These are phyloP conservation scores for Nematolebias whitei DNA, from an alignment of 2,113 vertebrate genomes.

Conservation along the genomic window DNA sequence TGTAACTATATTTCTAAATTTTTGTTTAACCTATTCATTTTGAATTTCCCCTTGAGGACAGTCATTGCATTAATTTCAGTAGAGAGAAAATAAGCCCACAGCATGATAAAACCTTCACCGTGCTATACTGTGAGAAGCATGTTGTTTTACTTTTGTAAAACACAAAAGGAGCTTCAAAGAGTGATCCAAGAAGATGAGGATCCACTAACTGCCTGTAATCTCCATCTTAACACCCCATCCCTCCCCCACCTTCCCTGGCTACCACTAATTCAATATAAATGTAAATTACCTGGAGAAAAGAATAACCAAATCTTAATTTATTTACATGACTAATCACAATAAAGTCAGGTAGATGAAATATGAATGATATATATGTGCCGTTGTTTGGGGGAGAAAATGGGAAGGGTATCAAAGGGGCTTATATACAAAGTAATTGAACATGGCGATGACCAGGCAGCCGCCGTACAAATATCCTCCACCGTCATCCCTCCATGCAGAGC, in stretches of 20 bases:
- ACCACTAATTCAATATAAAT: slow-evolving; percentile 86
- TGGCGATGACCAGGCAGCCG: too few species aligned
- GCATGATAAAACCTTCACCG: not conserved
- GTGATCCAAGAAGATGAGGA: too few species aligned
- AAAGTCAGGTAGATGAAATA: slow-evolving; percentile 72
- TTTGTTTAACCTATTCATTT: not conserved
- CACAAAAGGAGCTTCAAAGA: too few species aligned
- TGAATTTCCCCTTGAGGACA: too few species aligned
- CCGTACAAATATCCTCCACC: too few species aligned
- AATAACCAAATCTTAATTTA: slow-evolving; percentile 83
- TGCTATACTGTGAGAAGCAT: not conserved
- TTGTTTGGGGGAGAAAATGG: slow-evolving; percentile 7
- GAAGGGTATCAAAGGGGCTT: slow-evolving; percentile 46
- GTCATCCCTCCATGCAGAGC: too few species aligned
- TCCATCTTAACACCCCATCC: slow-evolving; percentile 66
- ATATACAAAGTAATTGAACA: too few species aligned
- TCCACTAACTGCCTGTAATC: slow-evolving; percentile 71
- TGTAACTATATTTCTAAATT: not conserved
- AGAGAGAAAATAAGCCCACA: not conserved
- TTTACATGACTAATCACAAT: slow-evolving; percentile 85
- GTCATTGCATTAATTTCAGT: too few species aligned
- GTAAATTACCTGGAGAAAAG: slow-evolving; percentile 81
- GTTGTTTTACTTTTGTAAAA: not conserved
- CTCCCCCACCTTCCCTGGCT: slow-evolving; percentile 55
- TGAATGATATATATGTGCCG: slow-evolving; percentile 62